Base-by-base conservation (phyloP, 2,888 invertebrate species). In the Zootermopsis nevadensis region DNA sequence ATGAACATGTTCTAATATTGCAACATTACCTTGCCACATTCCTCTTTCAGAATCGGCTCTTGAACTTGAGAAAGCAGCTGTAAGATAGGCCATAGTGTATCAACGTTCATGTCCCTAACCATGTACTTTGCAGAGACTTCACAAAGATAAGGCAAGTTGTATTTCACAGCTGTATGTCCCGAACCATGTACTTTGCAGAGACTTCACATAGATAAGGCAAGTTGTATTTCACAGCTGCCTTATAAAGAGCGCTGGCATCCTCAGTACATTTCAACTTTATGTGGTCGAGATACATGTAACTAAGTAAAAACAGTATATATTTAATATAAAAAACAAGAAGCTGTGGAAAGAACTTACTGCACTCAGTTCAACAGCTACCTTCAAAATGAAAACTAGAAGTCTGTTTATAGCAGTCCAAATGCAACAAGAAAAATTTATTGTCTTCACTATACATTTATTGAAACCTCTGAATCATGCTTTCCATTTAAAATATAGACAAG, bases 271-370 rank as follows among this genome's bases (percentile, higher is more conserved):
- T 82, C 24, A 82, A 24, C 1, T 72, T 55, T 15, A 74, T n/a
- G 30, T 76, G 76, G 60, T 82, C 82, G 33, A 82, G 38, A 22
- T 82, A 82, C 82, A 82, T 82, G 38, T 82, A 82, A 35, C 82
- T 82, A 74, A 35, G 19, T 19, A 48, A 12, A 12, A 48, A 48
- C 15, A 48, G 15, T 48, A 48, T 15, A 48, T 19, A 48, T 48
- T 38, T 6, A 48, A 48, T 48, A 48, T 48, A 48, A 48, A 48
- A 48, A 48, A 8, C 48, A 48, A 48, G n/a, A n/a, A n/a, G 48
- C 3, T 48, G 19, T 48, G 19, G 10, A 3, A 48, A 19, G 1
- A 15, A 48, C 7, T 48, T 12, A 19, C 19, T 48, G 19, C 19
- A 48, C 3, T 15, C 38, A 15, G 3, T 0, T 42, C 38, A 42